phyloP scores from a whole-genome alignment of 2,888 invertebrate genomes.

The Blastobasis lacticolella region DNA sequence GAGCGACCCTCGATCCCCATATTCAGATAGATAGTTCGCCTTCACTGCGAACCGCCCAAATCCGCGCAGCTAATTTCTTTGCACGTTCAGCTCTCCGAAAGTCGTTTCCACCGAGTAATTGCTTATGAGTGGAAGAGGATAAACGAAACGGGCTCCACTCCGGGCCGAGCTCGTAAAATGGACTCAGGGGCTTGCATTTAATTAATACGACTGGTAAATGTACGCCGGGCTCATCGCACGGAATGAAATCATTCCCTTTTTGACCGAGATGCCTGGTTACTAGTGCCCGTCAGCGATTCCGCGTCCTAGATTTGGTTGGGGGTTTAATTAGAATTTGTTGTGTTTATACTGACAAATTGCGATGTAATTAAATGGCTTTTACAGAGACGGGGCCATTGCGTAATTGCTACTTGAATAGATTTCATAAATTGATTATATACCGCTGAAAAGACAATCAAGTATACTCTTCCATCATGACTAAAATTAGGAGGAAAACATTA shows the following conservation, averaged over 20 bases:
- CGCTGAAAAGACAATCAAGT: no score
- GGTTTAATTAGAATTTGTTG: conserved; percentile 20
- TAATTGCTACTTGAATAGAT: no score
- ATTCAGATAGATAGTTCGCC: no score
- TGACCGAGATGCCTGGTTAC: conserved; percentile 49
- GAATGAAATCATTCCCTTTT: conserved; percentile 56
- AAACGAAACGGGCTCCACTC: conserved; percentile 66
- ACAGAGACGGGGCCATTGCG: no score
- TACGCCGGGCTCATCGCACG: conserved; percentile 39
- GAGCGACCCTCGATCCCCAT: no score
- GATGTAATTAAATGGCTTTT: no score
- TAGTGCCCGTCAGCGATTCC: conserved; percentile 32
- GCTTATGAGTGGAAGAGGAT: conserved; percentile 71
- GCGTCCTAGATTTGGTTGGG: conserved; percentile 23
- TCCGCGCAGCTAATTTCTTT: conserved; percentile 62
- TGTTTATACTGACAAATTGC: neutral
- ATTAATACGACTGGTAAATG: conserved; percentile 62
- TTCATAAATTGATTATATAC: no score
- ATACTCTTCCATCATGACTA: no score
- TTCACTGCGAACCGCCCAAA: conserved; percentile 20
- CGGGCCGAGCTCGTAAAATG: conserved; percentile 57
- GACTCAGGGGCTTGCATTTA: conserved; percentile 69
- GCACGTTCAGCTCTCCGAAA: conserved; percentile 54
- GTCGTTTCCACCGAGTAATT: conserved; percentile 66
- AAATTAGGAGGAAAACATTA: no score